Conservation (phyloP, 53 echinoderm and acorn worm genomes). For the Temnopleurus reevesii region DNA sequence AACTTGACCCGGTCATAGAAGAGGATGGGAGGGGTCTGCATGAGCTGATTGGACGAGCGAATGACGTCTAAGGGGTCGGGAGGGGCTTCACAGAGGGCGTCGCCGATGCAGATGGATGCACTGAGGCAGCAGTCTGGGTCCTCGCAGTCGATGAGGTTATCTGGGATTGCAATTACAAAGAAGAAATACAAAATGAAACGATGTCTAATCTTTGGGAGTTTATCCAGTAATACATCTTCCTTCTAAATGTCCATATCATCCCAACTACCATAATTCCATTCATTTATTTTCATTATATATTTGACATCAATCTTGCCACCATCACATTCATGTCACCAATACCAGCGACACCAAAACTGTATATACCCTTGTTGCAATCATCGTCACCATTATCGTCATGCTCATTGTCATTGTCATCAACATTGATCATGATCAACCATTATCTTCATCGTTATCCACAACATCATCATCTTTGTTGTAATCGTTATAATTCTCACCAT, state of each 20-base stretch:
- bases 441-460: background rate
- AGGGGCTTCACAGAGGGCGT: constrained; percentile 67
- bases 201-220: no score
- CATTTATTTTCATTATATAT: background rate
- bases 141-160: constrained; percentile 83
- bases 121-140: constrained; percentile 93
- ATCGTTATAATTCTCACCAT: no score
- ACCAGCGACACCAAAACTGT: background rate
- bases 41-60: constrained; percentile 2
- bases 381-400: background rate
- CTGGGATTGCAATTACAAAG: no score
- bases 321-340: background rate
- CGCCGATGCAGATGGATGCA: constrained; percentile 67
- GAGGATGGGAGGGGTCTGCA: constrained; percentile 60
- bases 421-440: background rate
- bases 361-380: background rate
- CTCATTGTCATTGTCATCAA: background rate
- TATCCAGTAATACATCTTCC: no score
- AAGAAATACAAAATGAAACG: no score
- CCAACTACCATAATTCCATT: background rate
- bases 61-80: constrained; percentile 75
- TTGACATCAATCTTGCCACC: background rate
- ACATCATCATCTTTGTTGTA: background rate
- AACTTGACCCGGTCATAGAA: constrained; percentile 92
- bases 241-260: background rate